Evolutionary conservation across 1,140 invertebrate species (phyloP), one percentile per base, ranked within the genome.

Genomic region (Reticulitermes speratus): DNA sequence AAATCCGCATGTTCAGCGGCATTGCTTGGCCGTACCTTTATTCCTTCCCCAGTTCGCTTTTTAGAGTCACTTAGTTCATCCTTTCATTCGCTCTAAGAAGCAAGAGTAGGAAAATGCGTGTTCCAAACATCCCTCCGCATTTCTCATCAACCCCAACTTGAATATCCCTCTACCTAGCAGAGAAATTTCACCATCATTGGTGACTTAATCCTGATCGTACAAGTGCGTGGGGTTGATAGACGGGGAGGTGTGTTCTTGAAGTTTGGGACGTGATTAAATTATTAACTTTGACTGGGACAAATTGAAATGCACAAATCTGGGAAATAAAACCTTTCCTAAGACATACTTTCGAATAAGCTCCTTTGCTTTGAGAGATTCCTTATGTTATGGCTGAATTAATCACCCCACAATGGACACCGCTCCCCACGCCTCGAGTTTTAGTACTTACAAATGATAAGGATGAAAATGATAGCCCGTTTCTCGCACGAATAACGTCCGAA

Each of bases 171-270:
- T 75, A 75, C 65, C 65, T 75, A 75, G 8, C 65, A 75, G 65
- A 75, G 65, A 75, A 75, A 75, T 75, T 75, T 75, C n/a, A 75
- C 65, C 65, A 75, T 55, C 52, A 55, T 55, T 12, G 52, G 65
- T 75, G 65, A 30, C 65, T 75, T 75, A 75, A 75, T 75, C 65
- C 65, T 75, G 65, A 75, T 75, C 25, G 65, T 75, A 75, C 65
- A 75, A 75, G 65, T 75, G n/a, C 9, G n/a, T 21, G 25, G n/a
- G 65, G 65, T 0, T 8, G 65, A 30, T 8, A 25, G 25, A 75
- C 19, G 59, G 65, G n/a, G 65, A 25, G 6, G 25, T 75, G 3
- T 75, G 65, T 30, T 30, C n/a, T 75, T 75, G 65, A 75, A 75
- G 25, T 75, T 75, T 25, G 65, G 30, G n/a, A 75, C 65, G 14